These are phyloP conservation scores for Vulpes lagopus DNA, from an alignment of 2,113 vertebrate species.

Conservation along the genomic window DNA sequence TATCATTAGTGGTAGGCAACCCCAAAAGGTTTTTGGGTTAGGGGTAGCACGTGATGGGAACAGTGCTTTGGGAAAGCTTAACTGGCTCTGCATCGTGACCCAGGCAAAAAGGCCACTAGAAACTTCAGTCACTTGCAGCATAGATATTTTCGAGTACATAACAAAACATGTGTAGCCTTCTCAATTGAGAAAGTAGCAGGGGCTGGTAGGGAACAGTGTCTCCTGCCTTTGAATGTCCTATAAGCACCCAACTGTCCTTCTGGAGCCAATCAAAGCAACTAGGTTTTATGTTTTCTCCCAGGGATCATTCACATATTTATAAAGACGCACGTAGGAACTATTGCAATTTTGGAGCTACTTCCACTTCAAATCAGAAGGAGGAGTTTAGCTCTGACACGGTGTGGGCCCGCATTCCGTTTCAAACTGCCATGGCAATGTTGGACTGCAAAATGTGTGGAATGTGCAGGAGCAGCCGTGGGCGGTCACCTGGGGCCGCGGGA, in stretches of 20 bases:
- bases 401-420: not conserved
- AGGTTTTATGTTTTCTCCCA: not conserved
- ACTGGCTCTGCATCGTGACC: not conserved
- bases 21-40: not conserved
- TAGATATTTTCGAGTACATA: not conserved
- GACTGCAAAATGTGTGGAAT: constrained; percentile 12
- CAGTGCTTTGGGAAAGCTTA: not conserved
- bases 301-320: not conserved
- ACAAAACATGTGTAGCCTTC: not conserved
- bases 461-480: not conserved
- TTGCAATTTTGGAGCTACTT: not conserved
- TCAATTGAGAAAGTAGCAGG: not conserved
- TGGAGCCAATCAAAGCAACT: not conserved
- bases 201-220: not conserved
- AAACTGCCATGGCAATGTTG: not conserved
- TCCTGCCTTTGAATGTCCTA: not conserved
- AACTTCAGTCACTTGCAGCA: not conserved
- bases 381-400: not conserved
- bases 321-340: not conserved
- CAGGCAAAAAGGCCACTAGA: not conserved
- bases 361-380: not conserved
- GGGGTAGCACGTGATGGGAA: not conserved
- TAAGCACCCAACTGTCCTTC: not conserved
- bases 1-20: not conserved
- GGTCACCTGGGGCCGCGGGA: not conserved